Evolutionary conservation across 92 coral and sea anemone species (phyloP), one percentile per base, ranked within the genome.

Genomic region (Meandrina meandrites): DNA sequence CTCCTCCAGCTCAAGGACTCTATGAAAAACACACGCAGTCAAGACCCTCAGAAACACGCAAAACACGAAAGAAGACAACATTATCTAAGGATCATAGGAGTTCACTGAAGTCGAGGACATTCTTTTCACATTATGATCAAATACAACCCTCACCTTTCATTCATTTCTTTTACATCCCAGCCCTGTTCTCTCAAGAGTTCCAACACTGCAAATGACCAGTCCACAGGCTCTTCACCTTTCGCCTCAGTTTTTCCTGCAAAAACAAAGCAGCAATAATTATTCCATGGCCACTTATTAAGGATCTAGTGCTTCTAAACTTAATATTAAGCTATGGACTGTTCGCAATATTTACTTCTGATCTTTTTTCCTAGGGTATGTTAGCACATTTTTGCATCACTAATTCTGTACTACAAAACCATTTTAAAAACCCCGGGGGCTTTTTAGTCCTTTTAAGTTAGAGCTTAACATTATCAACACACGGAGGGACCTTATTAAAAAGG

Each of bases 191-290:
- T 89, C 36, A 92, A 87, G 72, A 97, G 89, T 79, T 97, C 99
- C 67, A 95, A 93, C 56, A 92, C 98, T 62, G 99, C 99, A 88
- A 92, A 97, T 28, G 99, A 90, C 99, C 99, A 97, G 89, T 97
- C 99, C 53, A 95, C 94, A 6, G 95, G 94, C 34, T 93, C 98
- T 57, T 96, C 98, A 24, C 89, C 76, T 76, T 85, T 85, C 54
- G 10, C 84, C 86, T 82, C 85, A 70, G 35, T 81, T 56, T 37
- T 74, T 64, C 87, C 87, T 78, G 45, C 69, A 51, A 11, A 58
- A 85, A 35, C 68, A 79, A 48, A 48, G 34, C 17, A 11, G 50
- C 36, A 84, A 12, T 24, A 31, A 84, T 18, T 6, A 75, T 62
- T 62, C 11, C 31, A 62, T 12, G 17, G 71, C 71, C 71, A 66